Conservation (phyloP, 2,888 invertebrate genomes). For the Strigamia crassipes region DNA sequence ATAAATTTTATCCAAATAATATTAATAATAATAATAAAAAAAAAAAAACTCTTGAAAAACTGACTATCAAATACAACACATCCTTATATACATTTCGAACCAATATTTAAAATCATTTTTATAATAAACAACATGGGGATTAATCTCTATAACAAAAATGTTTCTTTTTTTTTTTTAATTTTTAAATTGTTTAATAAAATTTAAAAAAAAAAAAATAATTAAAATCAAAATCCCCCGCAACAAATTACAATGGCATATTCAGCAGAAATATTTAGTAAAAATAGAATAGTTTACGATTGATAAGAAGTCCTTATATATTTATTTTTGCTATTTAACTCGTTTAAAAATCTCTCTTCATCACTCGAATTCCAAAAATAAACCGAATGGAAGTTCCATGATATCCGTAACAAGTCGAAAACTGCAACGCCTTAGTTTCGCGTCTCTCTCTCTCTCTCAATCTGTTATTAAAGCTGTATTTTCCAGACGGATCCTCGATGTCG, state of each 20-base stretch:
- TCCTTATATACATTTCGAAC: not conserved
- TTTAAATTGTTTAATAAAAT: not conserved
- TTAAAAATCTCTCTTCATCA: not conserved
- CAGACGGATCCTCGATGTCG: not conserved
- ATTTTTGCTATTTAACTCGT: not conserved
- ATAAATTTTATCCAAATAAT: not conserved
- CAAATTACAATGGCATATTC: constrained; percentile 10
- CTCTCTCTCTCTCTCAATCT: constrained; percentile 10
- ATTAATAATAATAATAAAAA: too few relatives aligned
- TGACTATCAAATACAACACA: constrained; percentile 10
- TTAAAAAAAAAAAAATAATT: not conserved
- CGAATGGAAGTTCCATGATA: constrained; percentile 4
- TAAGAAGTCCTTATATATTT: not conserved
- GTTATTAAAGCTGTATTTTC: constrained; percentile 10
- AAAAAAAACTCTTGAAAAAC: not conserved
- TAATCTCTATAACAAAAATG: not conserved
- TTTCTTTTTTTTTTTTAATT: not conserved
- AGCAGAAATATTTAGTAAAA: constrained; percentile 4
- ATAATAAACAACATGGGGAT: constrained; percentile 3
- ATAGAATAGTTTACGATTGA: constrained; percentile 1
- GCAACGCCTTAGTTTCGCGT: not conserved
- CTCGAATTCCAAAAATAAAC: not conserved
- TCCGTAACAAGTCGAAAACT: not conserved
- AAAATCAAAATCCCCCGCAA: not conserved
- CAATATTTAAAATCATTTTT: not conserved